These are phyloP conservation scores for Helarctos malayanus DNA, from an alignment of 2,797 vertebrate genomes.

Conservation along the genomic window DNA sequence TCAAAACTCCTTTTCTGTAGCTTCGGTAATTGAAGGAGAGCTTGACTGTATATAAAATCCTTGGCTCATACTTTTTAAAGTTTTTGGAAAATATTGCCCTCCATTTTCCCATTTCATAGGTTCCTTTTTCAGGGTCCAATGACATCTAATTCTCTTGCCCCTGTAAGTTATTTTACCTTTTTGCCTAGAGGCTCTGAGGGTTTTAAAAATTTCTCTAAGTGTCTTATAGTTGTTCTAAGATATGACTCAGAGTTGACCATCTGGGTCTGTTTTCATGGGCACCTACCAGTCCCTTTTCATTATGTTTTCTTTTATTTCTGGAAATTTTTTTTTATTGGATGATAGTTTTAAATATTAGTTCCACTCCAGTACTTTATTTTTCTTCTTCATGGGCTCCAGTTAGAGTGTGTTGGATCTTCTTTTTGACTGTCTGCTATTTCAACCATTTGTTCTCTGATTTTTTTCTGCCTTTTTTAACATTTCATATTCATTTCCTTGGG, in stretches of 20 bases:
- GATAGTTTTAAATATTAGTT: constrained; percentile 46
- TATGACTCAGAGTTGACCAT: neutral
- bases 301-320: constrained; percentile 5
- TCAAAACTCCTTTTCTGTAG: neutral
- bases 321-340: neutral
- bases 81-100: neutral
- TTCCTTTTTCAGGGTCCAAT: neutral
- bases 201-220: neutral
- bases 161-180: constrained; percentile 27
- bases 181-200: neutral
- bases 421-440: neutral
- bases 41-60: neutral
- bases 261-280: neutral
- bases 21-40: neutral
- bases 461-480: neutral
- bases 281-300: neutral
- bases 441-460: neutral
- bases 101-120: neutral
- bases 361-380: neutral
- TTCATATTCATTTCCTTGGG: constrained; percentile 27
- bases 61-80: constrained; percentile 1
- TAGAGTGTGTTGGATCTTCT: neutral
- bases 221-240: neutral
- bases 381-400: neutral
- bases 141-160: neutral